Evolutionary conservation across 92 coral and sea anemone species (phyloP).

Genomic region (Palythoa grandis): DNA sequence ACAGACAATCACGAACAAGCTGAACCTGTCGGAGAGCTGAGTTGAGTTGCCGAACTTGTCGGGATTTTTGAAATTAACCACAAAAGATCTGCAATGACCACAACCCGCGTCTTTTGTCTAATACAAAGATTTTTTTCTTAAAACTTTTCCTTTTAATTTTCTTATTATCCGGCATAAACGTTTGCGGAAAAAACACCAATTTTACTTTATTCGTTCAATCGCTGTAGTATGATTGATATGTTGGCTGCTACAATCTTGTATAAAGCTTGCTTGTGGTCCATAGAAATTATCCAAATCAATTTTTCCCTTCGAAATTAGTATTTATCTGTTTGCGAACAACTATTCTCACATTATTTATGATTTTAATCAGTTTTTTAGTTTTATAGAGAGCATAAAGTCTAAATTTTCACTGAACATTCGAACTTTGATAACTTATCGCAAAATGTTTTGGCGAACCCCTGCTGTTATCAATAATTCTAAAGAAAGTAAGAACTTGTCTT

Average conservation of each 20-base stretch:
- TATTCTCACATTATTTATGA: background rate
- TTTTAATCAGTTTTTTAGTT: background rate
- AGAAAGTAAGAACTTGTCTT: background rate
- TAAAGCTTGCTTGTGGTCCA: background rate
- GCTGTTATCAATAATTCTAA: background rate
- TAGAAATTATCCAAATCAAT: background rate
- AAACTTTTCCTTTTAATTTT: background rate
- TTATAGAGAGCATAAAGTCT: background rate
- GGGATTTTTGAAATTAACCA: background rate
- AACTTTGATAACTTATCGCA: background rate
- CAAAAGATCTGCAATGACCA: background rate
- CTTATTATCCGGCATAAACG: background rate
- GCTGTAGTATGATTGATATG: background rate
- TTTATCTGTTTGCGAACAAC: background rate
- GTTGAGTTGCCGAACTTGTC: background rate
- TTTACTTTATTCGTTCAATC: background rate
- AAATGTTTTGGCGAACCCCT: background rate
- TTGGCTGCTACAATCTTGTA: background rate
- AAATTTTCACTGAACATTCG: background rate
- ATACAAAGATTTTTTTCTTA: background rate
- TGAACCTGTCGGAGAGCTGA: background rate
- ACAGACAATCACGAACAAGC: background rate
- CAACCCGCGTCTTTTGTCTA: slow-evolving; percentile 18
- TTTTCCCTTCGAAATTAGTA: background rate
- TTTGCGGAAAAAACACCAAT: background rate